These are phyloP conservation scores for Phalacrocorax pelagicus DNA, from an alignment of 2,113 vertebrate genomes.

Conservation along the genomic window DNA sequence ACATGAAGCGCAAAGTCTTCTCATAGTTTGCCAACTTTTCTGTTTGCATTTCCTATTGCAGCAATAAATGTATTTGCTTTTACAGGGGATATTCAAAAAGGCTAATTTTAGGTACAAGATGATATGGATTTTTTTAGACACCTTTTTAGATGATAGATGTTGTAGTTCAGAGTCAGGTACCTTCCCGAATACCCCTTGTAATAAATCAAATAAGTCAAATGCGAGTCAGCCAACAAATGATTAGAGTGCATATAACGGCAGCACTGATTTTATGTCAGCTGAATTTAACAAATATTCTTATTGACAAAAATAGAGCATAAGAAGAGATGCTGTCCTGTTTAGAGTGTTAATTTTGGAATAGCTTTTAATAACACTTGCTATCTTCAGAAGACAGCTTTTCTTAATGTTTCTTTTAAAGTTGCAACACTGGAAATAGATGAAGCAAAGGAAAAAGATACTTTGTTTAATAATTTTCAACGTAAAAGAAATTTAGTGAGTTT, in stretches of 20 bases:
- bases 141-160: neutral
- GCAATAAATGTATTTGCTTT: neutral
- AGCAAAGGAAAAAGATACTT: neutral
- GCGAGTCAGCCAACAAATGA: neutral
- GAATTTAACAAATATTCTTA: neutral
- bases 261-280: neutral
- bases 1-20: neutral
- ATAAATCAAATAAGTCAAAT: neutral
- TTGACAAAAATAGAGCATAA: neutral
- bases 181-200: neutral
- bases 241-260: neutral
- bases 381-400: neutral
- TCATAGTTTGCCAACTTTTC: neutral
- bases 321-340: neutral
- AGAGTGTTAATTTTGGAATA: neutral
- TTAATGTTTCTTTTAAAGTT: neutral
- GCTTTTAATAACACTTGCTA: neutral
- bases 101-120: neutral
- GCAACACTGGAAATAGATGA: neutral
- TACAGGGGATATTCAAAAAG: neutral
- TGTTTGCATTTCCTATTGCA: neutral
- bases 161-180: neutral
- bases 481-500: neutral
- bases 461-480: neutral
- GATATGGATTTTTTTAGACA: neutral